Conservation (phyloP, 2,113 vertebrate genomes). For the Gambusia affinis region DNA sequence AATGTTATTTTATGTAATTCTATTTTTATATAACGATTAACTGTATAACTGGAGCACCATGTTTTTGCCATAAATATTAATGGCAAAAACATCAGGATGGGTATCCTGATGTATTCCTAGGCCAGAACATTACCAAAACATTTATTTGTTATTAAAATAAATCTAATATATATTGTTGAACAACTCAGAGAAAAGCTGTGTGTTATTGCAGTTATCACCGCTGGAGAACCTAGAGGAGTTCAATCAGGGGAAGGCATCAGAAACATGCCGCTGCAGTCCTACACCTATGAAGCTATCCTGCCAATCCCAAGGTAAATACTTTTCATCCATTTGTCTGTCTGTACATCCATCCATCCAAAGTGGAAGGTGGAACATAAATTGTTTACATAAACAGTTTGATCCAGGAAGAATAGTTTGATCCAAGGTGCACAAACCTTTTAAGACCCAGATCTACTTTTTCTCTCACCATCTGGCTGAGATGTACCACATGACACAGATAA, state of each 20-base stretch:
- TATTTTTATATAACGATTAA: not conserved
- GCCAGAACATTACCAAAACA: not conserved
- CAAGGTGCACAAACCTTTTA: too few relatives aligned
- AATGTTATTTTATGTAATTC: too few relatives aligned
- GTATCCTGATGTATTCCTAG: not conserved
- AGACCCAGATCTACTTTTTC: too few relatives aligned
- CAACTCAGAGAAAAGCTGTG: not conserved
- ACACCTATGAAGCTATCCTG: slow-evolving; percentile 85
- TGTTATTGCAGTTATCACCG: slow-evolving; percentile 76
- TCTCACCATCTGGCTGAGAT: too few relatives aligned
- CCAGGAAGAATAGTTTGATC: too few relatives aligned
- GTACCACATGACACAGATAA: too few relatives aligned
- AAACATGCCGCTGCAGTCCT: slow-evolving; percentile 82
- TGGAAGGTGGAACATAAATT: too few relatives aligned
- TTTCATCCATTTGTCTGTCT: not conserved
- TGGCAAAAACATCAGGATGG: too few relatives aligned
- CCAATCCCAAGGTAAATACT: slow-evolving; percentile 85
- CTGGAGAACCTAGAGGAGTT: slow-evolving; percentile 82
- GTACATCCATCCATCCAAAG: too few relatives aligned
- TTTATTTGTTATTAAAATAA: not conserved
- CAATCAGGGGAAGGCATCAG: slow-evolving; percentile 71
- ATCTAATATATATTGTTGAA: not conserved
- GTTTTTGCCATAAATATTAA: not conserved
- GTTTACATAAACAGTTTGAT: too few relatives aligned
- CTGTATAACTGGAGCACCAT: not conserved